Conservation (phyloP, 2,113 vertebrate species). For the Muscicapa adusta region DNA sequence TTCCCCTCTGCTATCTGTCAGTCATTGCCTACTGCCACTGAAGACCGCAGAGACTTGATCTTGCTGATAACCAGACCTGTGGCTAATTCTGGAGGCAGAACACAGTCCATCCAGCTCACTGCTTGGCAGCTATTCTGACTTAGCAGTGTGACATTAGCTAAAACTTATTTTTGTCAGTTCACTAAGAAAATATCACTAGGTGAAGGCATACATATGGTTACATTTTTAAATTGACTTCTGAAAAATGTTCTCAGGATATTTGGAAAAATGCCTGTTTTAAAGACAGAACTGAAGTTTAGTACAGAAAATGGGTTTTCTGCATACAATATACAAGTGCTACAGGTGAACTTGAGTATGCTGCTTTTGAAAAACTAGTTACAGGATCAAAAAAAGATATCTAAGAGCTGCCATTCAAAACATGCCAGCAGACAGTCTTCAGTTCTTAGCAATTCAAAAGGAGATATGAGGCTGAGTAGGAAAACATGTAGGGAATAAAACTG, state of each 20-base stretch:
- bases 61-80: background rate
- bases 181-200: conserved; percentile 11
- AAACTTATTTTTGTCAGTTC: conserved; percentile 33
- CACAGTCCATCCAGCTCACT: background rate
- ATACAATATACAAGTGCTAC: background rate
- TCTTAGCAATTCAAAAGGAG: background rate
- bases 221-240: conserved; percentile 15
- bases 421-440: background rate
- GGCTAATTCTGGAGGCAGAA: background rate
- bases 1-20: background rate
- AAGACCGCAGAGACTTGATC: background rate
- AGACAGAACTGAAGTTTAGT: background rate
- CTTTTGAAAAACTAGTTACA: background rate
- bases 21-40: background rate
- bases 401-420: background rate
- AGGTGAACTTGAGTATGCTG: background rate
- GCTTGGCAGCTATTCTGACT: conserved; percentile 1
- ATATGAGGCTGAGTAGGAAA: background rate
- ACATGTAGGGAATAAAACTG: background rate
- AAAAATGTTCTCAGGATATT: conserved; percentile 1
- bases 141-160: background rate
- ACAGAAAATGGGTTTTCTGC: background rate
- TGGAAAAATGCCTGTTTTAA: conserved; percentile 28
- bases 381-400: background rate
- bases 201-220: conserved; percentile 42